These are phyloP conservation scores for Chloropsis hardwickii DNA, from an alignment of 2,113 vertebrate species.

Conservation along the genomic window DNA sequence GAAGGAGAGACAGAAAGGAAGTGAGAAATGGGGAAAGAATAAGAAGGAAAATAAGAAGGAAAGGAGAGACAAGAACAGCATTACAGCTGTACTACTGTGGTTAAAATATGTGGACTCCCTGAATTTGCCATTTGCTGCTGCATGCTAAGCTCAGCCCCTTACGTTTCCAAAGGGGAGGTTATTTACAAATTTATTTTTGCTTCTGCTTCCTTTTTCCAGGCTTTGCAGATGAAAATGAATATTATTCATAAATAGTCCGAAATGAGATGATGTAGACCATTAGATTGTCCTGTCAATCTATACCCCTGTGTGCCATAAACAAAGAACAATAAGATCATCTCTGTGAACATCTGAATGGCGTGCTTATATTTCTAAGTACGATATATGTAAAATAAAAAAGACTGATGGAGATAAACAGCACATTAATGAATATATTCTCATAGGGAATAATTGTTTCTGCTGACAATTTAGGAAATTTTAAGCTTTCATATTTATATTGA, in stretches of 20 bases:
- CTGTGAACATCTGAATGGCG: background rate
- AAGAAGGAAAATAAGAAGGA: background rate
- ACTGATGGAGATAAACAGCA: background rate
- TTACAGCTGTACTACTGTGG: background rate
- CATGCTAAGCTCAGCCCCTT: background rate
- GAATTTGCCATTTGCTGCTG: background rate
- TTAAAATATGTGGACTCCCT: background rate
- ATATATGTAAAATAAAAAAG: background rate
- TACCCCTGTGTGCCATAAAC: background rate
- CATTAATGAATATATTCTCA: background rate
- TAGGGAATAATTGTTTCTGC: background rate
- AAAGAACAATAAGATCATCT: background rate
- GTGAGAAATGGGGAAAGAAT: background rate
- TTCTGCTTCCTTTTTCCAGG: background rate
- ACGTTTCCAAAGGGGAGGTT: rapidly evolving
- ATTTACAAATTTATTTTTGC: background rate
- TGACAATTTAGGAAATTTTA: background rate
- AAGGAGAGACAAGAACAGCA: background rate
- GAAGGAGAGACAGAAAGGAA: background rate
- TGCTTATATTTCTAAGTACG: background rate
- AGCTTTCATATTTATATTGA: background rate
- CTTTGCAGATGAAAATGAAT: background rate
- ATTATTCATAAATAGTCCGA: background rate
- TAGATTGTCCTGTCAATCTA: background rate
- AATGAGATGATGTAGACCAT: background rate